Conservation (phyloP, 2,797 vertebrate genomes). For the Gephyroberyx darwinii region DNA sequence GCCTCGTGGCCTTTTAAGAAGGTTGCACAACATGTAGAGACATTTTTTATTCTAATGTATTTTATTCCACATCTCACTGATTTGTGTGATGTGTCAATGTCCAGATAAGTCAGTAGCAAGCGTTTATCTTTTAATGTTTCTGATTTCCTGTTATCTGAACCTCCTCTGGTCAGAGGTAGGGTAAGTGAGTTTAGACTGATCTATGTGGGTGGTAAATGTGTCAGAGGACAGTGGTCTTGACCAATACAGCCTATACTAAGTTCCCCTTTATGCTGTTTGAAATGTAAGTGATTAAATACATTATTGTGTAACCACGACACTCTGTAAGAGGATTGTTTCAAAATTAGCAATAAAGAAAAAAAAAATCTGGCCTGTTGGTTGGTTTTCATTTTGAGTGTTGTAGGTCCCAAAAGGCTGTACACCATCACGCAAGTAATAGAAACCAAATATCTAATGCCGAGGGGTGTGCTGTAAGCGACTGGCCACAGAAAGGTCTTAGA, state of each 20-base stretch:
- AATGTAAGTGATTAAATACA: conserved; percentile 4
- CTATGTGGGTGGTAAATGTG: conserved; percentile 18
- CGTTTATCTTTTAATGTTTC: background rate
- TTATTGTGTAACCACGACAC: background rate
- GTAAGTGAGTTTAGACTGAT: conserved; percentile 11
- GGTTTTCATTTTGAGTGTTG: conserved; percentile 11
- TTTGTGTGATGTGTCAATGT: no score
- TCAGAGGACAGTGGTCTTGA: conserved; percentile 9
- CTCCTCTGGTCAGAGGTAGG: background rate
- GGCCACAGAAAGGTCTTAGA: conserved; percentile 45
- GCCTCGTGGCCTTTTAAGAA: no score
- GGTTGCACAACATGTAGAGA: no score
- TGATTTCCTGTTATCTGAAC: background rate
- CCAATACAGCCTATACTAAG: conserved; percentile 24
- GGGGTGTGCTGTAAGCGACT: conserved; percentile 50
- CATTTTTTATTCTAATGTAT: no score
- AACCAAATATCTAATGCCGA: conserved; percentile 22
- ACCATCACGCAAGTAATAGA: conserved; percentile 20
- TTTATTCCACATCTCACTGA: no score
- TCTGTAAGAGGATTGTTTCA: background rate
- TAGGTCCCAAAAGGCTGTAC: conserved; percentile 1
- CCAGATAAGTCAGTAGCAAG: no score
- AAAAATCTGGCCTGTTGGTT: background rate
- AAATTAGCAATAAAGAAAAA: background rate
- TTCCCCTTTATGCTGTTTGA: background rate